Conservation (phyloP, 2,797 vertebrate genomes). For the Crocidura indochinensis region DNA sequence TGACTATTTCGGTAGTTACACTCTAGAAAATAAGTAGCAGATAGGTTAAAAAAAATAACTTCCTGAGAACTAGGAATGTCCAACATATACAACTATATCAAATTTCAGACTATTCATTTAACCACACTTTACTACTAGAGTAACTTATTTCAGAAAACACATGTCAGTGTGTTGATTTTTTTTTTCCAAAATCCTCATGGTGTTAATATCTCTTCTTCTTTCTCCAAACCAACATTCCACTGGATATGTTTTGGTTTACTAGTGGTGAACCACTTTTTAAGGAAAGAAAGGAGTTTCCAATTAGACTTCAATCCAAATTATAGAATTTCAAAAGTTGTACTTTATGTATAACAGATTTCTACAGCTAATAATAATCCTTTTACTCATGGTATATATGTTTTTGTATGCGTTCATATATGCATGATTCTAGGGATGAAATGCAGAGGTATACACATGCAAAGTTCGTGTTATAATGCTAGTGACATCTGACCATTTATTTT, state of each 20-base stretch:
- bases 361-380: background rate
- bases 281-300: background rate
- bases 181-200: background rate
- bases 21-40: background rate
- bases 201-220: background rate
- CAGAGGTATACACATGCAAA: no score
- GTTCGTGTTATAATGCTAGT: background rate
- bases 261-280: background rate
- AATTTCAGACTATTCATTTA: background rate
- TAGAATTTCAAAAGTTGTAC: background rate
- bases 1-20: background rate
- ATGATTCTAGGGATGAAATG: no score
- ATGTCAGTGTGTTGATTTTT: background rate
- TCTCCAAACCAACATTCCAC: background rate
- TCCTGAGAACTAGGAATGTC: conserved; percentile 12
- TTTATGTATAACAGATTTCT: background rate
- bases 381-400: no score
- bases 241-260: background rate
- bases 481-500: no score
- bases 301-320: background rate
- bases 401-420: no score
- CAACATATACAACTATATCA: background rate
- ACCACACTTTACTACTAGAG: background rate
- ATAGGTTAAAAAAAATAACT: background rate
- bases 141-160: background rate